Evolutionary conservation across 1,140 invertebrate species (phyloP).

Genomic region (Drosophila sturtevanti): DNA sequence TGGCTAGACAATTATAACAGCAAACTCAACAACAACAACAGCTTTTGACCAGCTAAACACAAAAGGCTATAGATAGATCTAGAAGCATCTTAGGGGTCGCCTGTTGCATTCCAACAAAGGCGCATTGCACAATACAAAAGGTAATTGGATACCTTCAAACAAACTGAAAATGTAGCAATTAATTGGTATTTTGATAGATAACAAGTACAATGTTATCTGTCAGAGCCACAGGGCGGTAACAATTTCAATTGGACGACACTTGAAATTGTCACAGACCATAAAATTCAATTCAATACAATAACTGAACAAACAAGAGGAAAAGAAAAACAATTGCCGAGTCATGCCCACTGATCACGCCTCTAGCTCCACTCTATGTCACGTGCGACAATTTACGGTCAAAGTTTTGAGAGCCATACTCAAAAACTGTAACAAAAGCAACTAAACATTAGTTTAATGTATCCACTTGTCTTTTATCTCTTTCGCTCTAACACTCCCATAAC

Average conservation of each 20-base stretch:
- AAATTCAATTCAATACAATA: slow-evolving; percentile 70
- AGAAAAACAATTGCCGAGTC: slow-evolving; percentile 61
- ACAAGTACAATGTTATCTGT: neutral
- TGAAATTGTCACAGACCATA: slow-evolving; percentile 73
- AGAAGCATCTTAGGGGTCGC: slow-evolving; percentile 11
- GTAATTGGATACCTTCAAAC: neutral
- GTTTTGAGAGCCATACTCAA: slow-evolving; percentile 74
- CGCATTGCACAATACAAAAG: neutral
- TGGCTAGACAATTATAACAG: neutral
- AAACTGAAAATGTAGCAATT: neutral
- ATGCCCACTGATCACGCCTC: slow-evolving; percentile 50
- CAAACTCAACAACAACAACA: neutral
- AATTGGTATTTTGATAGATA: slow-evolving; percentile 1
- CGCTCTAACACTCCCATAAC: no score
- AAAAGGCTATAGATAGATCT: neutral
- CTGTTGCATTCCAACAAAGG: slow-evolving; percentile 20
- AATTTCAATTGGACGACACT: slow-evolving; percentile 37
- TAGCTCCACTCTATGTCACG: slow-evolving; percentile 51
- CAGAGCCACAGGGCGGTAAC: neutral
- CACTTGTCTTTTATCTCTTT: slow-evolving; percentile 1
- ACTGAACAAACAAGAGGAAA: slow-evolving; percentile 17
- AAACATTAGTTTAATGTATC: slow-evolving; percentile 76
- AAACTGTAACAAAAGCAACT: slow-evolving; percentile 76
- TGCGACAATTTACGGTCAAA: slow-evolving; percentile 78
- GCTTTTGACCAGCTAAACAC: neutral